phyloP scores from a whole-genome alignment of 2,888 invertebrate genomes.

The Drosophila vallismaia region DNA sequence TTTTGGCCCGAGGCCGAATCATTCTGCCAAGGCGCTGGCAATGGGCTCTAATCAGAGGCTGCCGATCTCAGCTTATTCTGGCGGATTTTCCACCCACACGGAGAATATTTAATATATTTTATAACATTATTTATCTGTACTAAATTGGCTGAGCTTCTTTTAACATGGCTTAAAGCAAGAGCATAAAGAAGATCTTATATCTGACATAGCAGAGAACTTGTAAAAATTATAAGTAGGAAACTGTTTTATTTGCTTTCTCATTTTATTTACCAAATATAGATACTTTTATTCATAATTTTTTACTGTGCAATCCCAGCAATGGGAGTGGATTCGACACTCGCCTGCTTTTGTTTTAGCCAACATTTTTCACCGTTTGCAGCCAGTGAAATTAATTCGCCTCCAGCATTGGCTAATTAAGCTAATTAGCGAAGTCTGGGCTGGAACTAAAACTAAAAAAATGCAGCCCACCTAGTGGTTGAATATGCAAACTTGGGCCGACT shows the following conservation, averaged over 20 bases:
- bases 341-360: slow-evolving; percentile 50
- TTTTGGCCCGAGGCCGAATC: slow-evolving; percentile 28
- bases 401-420: slow-evolving; percentile 66
- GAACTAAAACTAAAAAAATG: slow-evolving; percentile 27
- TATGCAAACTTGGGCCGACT: slow-evolving; percentile 27
- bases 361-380: slow-evolving; percentile 40
- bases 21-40: slow-evolving; percentile 51
- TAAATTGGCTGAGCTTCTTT: not conserved
- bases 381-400: slow-evolving; percentile 56
- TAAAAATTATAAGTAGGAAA: too few species aligned
- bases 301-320: slow-evolving; percentile 27
- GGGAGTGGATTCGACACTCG: slow-evolving; percentile 51
- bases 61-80: slow-evolving; percentile 54
- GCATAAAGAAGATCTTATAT: too few species aligned
- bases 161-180: not conserved
- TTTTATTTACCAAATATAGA: too few species aligned
- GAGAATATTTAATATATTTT: not conserved
- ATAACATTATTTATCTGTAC: not conserved
- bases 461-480: slow-evolving; percentile 55
- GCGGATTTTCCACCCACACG: slow-evolving; percentile 11
- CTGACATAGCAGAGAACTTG: too few species aligned
- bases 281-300: not conserved
- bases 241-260: too few species aligned
- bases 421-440: slow-evolving; percentile 59
- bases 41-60: slow-evolving; percentile 45